phyloP scores from a whole-genome alignment of 2,113 vertebrate genomes.

The Chaetodon auriga region DNA sequence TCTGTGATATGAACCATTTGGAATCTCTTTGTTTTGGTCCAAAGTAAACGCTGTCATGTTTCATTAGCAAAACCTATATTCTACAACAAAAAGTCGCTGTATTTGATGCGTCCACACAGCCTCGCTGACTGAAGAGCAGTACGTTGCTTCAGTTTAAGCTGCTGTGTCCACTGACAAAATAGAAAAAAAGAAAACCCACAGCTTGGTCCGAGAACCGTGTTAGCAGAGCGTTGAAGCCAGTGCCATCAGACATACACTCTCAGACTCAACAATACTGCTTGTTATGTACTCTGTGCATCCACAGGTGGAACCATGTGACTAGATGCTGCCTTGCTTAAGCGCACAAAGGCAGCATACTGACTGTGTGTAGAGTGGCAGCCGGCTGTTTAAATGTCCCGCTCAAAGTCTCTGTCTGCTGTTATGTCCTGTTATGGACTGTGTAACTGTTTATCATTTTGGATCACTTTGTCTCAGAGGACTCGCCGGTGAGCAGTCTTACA shows the following conservation, averaged over 20 bases:
- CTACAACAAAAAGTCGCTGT: not conserved
- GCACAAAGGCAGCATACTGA: not conserved
- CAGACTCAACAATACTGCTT: slow-evolving; percentile 5
- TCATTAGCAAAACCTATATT: slow-evolving; percentile 16
- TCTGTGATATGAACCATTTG: slow-evolving; percentile 16
- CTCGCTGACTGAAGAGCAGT: not conserved
- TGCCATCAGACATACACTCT: not conserved
- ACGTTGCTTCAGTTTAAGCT: not conserved
- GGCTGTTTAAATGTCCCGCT: not conserved
- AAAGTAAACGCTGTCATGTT: slow-evolving; percentile 5
- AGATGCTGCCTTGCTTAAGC: not conserved
- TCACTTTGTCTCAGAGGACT: not conserved
- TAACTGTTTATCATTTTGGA: not conserved
- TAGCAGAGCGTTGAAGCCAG: not conserved
- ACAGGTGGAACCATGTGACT: not conserved
- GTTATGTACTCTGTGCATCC: not conserved
- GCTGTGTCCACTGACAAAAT: not conserved
- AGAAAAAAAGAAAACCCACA: not conserved
- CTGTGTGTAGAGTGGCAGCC: not conserved
- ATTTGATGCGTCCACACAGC: not conserved
- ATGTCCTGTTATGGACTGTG: not conserved
- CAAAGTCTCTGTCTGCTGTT: not conserved
- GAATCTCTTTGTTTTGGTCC: slow-evolving; percentile 62
- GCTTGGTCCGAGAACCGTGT: too few species aligned
- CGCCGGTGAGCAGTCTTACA: not conserved